phyloP scores from a whole-genome alignment of 2,113 vertebrate species.

The Poeciliopsis retropinna region DNA sequence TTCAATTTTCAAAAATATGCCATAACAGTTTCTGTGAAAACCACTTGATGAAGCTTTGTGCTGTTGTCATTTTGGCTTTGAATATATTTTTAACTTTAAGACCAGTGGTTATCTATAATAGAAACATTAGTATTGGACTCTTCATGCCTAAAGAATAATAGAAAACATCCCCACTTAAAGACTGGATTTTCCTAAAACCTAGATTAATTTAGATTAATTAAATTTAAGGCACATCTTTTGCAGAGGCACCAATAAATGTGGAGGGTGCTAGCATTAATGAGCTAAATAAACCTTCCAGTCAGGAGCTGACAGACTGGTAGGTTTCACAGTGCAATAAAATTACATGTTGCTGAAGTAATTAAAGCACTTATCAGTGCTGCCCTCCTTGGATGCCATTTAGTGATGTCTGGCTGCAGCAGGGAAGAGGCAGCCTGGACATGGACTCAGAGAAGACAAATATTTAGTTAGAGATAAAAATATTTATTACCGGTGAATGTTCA shows the following conservation, averaged over 20 bases:
- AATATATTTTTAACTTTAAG: no score
- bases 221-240: neutral
- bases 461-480: slow-evolving; percentile 56
- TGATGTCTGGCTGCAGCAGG: slow-evolving; percentile 4
- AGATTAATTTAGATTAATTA: neutral
- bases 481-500: slow-evolving; percentile 44
- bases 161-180: neutral
- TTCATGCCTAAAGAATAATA: no score
- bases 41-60: no score
- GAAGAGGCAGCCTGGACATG: neutral
- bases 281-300: neutral
- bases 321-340: neutral
- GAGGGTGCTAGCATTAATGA: neutral
- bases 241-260: neutral
- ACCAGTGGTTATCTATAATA: no score
- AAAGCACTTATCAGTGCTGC: neutral
- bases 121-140: no score
- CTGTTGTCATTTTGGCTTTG: no score
- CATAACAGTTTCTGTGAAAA: neutral
- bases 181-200: neutral
- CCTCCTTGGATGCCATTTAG: neutral
- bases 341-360: neutral
- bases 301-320: neutral
- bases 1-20: no score
- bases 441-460: slow-evolving; percentile 37